These are phyloP conservation scores for Spicauda simplicius DNA, from an alignment of 2,888 invertebrate genomes.

Conservation along the genomic window DNA sequence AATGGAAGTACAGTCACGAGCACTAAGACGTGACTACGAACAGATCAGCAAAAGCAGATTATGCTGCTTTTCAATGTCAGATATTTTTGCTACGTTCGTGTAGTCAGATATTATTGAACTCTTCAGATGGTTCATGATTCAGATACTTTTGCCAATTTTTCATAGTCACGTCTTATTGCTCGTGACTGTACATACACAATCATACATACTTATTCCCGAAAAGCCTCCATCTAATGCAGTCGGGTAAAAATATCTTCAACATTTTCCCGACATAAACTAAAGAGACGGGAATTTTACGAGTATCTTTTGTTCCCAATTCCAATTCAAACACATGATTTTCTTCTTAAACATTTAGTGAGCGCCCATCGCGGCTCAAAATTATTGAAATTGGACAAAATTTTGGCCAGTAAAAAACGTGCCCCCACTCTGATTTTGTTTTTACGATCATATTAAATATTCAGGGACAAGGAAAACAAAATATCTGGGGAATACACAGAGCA, in stretches of 20 bases:
- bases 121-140: too few relatives aligned
- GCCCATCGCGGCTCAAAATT: constrained; percentile 11
- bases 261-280: background rate
- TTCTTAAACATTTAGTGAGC: background rate
- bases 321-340: constrained; percentile 1
- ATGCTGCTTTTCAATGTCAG: too few relatives aligned
- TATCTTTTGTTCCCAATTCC: background rate
- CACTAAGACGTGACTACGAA: too few relatives aligned
- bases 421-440: constrained; percentile 32
- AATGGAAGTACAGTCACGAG: too few relatives aligned
- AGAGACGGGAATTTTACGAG: background rate
- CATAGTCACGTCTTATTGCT: too few relatives aligned
- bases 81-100: too few relatives aligned
- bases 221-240: too few relatives aligned
- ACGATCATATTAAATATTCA: constrained; percentile 35
- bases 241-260: background rate
- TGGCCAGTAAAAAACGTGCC: constrained; percentile 10
- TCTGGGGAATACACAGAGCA: constrained; percentile 13
- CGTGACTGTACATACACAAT: too few relatives aligned
- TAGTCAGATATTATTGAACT: too few relatives aligned
- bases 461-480: constrained; percentile 33
- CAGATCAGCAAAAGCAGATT: too few relatives aligned
- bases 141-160: too few relatives aligned
- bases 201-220: too few relatives aligned
- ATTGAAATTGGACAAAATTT: constrained; percentile 35